Evolutionary conservation across 2,113 vertebrate species (phyloP).

Genomic region (Protobothrops flavoviridis): DNA sequence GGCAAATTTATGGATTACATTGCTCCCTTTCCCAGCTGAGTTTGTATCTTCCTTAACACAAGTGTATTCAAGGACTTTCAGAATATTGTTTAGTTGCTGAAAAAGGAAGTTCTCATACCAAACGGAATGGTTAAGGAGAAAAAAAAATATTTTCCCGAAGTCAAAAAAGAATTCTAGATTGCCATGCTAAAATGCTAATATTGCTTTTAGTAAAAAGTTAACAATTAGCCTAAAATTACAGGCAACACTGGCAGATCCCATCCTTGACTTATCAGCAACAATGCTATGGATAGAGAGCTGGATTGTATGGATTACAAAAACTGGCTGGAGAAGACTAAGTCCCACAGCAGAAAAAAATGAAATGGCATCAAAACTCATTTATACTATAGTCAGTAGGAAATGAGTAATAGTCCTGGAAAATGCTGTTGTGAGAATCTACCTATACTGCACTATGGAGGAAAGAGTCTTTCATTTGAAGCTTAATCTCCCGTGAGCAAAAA

Average conservation of each 20-base stretch:
- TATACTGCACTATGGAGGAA: background rate
- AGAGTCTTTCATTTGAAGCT: background rate
- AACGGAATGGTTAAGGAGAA: background rate
- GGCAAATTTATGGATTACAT: background rate
- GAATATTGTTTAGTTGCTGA: background rate
- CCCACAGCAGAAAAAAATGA: background rate
- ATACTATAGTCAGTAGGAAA: background rate
- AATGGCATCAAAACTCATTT: background rate
- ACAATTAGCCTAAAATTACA: background rate
- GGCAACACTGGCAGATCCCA: background rate
- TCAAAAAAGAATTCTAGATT: background rate
- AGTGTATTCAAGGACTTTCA: background rate
- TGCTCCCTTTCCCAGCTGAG: background rate
- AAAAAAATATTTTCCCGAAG: background rate
- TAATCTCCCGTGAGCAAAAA: background rate
- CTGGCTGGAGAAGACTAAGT: background rate
- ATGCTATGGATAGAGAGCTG: background rate
- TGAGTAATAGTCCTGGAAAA: background rate
- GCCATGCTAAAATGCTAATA: background rate
- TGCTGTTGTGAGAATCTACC: background rate
- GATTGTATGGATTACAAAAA: background rate
- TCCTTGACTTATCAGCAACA: background rate
- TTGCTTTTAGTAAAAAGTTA: background rate
- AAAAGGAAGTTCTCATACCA: background rate
- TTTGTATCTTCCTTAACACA: background rate